phyloP scores from a whole-genome alignment of 2,113 vertebrate genomes.

The Vimba vimba region DNA sequence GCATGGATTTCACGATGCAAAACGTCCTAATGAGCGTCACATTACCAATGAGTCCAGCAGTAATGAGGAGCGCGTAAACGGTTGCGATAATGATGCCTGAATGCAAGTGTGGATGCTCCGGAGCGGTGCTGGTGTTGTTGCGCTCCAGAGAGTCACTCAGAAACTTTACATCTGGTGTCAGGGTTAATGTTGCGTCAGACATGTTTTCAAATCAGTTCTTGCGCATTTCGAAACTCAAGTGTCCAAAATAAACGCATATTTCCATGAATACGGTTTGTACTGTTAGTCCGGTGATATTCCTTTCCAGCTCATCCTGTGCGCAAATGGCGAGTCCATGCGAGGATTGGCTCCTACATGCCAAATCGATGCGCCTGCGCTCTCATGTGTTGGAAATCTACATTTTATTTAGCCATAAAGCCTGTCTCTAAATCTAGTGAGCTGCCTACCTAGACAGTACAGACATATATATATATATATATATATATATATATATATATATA shows the following conservation, averaged over 20 bases:
- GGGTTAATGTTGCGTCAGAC: conserved; percentile 73
- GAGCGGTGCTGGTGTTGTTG: conserved; percentile 58
- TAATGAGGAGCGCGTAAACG: conserved; percentile 85
- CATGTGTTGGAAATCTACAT: not conserved
- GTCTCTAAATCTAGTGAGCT: not conserved
- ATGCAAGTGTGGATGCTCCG: conserved; percentile 73
- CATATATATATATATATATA: no score
- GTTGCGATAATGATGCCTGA: conserved; percentile 84
- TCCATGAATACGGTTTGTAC: not conserved
- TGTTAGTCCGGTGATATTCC: not conserved
- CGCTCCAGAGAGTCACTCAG: conserved; percentile 69
- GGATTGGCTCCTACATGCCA: conserved; percentile 23
- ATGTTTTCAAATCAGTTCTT: conserved; percentile 60
- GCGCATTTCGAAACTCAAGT: not conserved
- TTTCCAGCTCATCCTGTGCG: not conserved
- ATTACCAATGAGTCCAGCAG: conserved; percentile 90
- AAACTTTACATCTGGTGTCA: conserved; percentile 66
- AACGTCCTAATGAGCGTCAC: conserved; percentile 95
- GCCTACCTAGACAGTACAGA: not conserved
- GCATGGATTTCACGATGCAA: conserved; percentile 87
- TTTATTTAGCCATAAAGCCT: not conserved
- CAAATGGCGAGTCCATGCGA: conserved; percentile 16
- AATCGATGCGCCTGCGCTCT: conserved; percentile 48
- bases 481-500: no score
- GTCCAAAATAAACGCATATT: not conserved